Evolutionary conservation across 2,888 invertebrate species (phyloP).

Genomic region (Drosophila formosana): DNA sequence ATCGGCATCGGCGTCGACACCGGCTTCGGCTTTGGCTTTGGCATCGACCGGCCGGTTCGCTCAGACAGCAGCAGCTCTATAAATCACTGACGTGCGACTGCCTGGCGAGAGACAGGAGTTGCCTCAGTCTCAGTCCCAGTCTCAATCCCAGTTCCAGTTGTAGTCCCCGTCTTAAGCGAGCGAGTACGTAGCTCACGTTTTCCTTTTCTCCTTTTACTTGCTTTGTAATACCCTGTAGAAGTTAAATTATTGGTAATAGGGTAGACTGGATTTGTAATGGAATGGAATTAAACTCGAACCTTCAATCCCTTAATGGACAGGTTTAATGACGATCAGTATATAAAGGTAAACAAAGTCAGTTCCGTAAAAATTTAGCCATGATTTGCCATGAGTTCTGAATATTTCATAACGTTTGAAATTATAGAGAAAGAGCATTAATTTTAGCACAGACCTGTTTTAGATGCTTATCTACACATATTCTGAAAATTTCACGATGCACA

Average conservation of each 20-base stretch:
- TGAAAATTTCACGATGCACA: not conserved
- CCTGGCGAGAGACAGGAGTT: conserved; percentile 54
- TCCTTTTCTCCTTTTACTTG: conserved; percentile 59
- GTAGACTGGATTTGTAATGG: not conserved
- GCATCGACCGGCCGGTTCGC: conserved; percentile 21
- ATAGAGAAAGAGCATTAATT: not conserved
- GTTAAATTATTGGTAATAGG: not conserved
- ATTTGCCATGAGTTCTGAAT: not conserved
- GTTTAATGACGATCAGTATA: no score
- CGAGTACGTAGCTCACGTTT: conserved; percentile 76
- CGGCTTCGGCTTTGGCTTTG: conserved; percentile 27
- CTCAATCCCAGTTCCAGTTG: conserved; percentile 29
- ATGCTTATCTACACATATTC: not conserved
- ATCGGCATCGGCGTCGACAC: conserved; percentile 15
- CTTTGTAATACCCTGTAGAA: conserved; percentile 13
- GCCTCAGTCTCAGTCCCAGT: conserved; percentile 28
- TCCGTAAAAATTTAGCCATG: no score
- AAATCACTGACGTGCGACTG: conserved; percentile 72
- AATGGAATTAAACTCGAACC: not conserved
- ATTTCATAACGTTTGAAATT: not conserved
- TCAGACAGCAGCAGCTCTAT: conserved; percentile 68
- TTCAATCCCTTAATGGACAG: not conserved
- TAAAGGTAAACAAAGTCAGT: no score
- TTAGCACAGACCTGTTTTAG: not conserved
- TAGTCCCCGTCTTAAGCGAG: conserved; percentile 26